Evolutionary conservation across 92 coral and sea anemone species (phyloP), one percentile per base, ranked within the genome.

Genomic region (Virgularia gustaviana): DNA sequence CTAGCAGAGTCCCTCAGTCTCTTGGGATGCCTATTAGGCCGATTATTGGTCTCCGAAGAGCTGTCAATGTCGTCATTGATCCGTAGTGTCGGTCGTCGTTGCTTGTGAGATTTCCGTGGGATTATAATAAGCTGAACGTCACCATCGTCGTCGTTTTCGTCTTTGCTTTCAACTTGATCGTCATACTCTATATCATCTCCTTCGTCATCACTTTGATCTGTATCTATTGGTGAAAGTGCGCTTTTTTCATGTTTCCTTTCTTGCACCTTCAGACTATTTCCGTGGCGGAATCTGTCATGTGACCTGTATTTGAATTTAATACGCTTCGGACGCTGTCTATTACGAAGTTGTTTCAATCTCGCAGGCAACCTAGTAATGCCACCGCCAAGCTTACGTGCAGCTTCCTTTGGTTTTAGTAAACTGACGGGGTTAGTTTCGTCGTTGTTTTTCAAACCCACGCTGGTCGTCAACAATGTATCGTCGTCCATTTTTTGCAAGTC

Each of bases 21-120:
- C 54, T 36, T 64, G 61, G 15, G 36, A 55, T 11, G 30, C 1
- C 0, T n/a, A n/a, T 72, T 30, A 49, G 19, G 79, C 68, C 70
- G n/a, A 76, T 29, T 79, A 80, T 16, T 51, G 68, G 57, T 64
- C 71, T 45, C 53, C 59, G 1, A 76, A 51, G 20, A 65, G 87
- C 43, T 86, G 90, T 10, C 79, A 59, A 10, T 85, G 87, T 3
- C 62, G 20, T 55, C 35, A 1, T 0, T 32, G 57, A 20, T 32
- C 27, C 41, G 70, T 2, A 65, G 54, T 65, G 41, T 65, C 1
- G 55, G 31, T 33, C 0, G 72, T 13, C 23, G 30, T 22, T 65
- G 55, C 44, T 65, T 65, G 3, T 19, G 72, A 20, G 56, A 36
- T n/a, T 65, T 65, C 30, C 72, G 41, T 32, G 72, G 72, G 29